Percentiles rank a stretch among this genome's conserved stretches.
phyloP scores from a whole-genome alignment of 2,888 invertebrate species.

The Hydriomena furcata region DNA sequence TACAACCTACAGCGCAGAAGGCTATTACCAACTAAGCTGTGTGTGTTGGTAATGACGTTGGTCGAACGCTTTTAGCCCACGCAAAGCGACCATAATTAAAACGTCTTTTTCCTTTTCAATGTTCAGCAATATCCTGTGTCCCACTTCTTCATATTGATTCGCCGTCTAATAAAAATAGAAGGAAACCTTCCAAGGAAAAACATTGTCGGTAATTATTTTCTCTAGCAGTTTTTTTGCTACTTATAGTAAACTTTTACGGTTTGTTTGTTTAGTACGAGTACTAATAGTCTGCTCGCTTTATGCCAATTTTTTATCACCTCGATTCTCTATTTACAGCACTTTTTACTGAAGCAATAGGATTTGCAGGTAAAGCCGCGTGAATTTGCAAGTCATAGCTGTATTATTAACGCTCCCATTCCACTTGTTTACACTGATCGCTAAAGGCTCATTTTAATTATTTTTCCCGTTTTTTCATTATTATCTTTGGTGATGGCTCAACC shows the following conservation, averaged over 20 bases:
- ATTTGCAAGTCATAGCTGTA: not conserved
- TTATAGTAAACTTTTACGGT: too few relatives aligned
- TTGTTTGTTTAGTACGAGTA: too few relatives aligned
- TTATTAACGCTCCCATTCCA: not conserved
- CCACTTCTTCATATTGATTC: slow-evolving; percentile 63
- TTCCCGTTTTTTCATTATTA: slow-evolving; percentile 58
- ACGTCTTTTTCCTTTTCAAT: slow-evolving; percentile 49
- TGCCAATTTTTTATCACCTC: too few relatives aligned
- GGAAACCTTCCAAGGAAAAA: not conserved
- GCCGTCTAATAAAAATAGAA: slow-evolving; percentile 35
- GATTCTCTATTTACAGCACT: too few relatives aligned
- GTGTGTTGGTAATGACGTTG: too few relatives aligned
- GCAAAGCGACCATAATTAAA: slow-evolving; percentile 64
- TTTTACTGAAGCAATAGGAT: too few relatives aligned
- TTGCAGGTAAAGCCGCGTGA: not conserved
- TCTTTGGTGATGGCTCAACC: slow-evolving; percentile 51
- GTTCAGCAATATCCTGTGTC: slow-evolving; percentile 67
- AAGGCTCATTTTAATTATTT: slow-evolving; percentile 70
- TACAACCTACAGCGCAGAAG: too few relatives aligned
- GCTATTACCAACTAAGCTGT: too few relatives aligned
- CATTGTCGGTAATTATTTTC: not conserved
- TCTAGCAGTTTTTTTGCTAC: too few relatives aligned
- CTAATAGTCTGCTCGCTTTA: too few relatives aligned
- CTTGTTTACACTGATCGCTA: slow-evolving; percentile 66
- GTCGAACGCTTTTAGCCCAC: slow-evolving; percentile 24